A percentile compares a stretch with the other conserved stretches of the same genome.
phyloP scores from a whole-genome alignment of 2,797 vertebrate species.

The Cichlasoma orientale region DNA sequence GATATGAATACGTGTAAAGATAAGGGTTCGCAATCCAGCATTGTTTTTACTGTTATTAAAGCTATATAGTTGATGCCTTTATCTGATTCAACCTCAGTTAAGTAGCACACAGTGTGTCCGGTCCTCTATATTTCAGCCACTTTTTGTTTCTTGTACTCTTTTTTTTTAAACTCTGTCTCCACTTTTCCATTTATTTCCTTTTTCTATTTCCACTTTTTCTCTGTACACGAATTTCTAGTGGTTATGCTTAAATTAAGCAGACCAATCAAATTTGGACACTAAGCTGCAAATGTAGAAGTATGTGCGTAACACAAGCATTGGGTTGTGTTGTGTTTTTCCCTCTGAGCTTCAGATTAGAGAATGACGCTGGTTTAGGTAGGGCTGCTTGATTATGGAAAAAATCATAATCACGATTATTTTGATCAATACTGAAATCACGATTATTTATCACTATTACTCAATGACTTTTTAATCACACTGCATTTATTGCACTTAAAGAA shows the following conservation, averaged over 20 bases:
- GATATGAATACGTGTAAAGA: background rate
- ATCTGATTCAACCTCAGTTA: background rate
- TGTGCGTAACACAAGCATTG: background rate
- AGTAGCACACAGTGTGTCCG: background rate
- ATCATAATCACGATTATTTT: too few relatives aligned
- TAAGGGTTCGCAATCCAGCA: background rate
- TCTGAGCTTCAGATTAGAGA: conserved; percentile 1
- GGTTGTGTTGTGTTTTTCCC: conserved; percentile 10
- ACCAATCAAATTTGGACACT: conserved; percentile 18
- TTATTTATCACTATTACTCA: too few relatives aligned
- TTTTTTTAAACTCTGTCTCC: background rate
- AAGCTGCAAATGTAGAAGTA: conserved; percentile 28
- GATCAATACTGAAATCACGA: too few relatives aligned
- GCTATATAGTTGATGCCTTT: background rate
- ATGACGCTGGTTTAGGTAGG: background rate
- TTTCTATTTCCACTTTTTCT: conserved; percentile 4
- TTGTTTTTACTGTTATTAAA: background rate
- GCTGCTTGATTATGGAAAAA: too few relatives aligned
- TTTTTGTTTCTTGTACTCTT: background rate
- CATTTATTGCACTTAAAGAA: too few relatives aligned
- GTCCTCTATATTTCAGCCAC: background rate
- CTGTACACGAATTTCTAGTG: conserved; percentile 20
- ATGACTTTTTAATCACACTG: too few relatives aligned
- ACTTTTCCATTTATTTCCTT: background rate
- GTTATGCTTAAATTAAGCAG: conserved; percentile 36